These are phyloP conservation scores for Proctacanthus coquilletti DNA, from an alignment of 1,140 invertebrate genomes.

Conservation along the genomic window DNA sequence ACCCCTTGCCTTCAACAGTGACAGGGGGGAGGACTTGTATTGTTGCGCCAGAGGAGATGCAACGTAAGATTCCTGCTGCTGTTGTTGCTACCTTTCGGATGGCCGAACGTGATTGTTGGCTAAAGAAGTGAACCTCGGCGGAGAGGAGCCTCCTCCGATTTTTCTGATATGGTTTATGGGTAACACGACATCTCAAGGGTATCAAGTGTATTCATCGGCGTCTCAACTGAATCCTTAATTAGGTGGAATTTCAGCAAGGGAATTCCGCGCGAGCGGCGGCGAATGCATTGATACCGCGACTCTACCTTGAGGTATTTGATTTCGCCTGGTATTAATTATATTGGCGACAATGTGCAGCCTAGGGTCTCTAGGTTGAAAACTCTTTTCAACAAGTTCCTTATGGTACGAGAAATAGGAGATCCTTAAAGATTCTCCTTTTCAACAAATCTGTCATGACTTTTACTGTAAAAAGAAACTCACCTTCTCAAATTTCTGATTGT, in stretches of 20 bases:
- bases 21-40: neutral
- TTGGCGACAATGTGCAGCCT: too few species aligned
- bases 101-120: neutral
- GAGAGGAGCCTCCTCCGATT: neutral
- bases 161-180: neutral
- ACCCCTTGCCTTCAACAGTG: neutral
- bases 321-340: neutral
- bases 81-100: neutral
- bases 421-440: slow-evolving; percentile 5
- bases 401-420: too few species aligned
- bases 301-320: neutral
- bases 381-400: too few species aligned
- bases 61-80: neutral
- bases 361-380: too few species aligned
- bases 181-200: slow-evolving; percentile 1
- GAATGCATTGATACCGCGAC: too few species aligned
- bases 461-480: too few species aligned
- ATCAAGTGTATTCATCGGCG: neutral
- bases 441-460: slow-evolving; percentile 3
- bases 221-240: neutral
- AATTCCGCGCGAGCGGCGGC: too few species aligned
- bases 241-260: neutral
- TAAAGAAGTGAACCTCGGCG: neutral
- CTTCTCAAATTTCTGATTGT: too few species aligned
- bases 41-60: neutral